Evolutionary conservation across 30 jellyfish, hydroid and myxozoan genomes (phyloP).

Genomic region (Aurelia aurita): DNA sequence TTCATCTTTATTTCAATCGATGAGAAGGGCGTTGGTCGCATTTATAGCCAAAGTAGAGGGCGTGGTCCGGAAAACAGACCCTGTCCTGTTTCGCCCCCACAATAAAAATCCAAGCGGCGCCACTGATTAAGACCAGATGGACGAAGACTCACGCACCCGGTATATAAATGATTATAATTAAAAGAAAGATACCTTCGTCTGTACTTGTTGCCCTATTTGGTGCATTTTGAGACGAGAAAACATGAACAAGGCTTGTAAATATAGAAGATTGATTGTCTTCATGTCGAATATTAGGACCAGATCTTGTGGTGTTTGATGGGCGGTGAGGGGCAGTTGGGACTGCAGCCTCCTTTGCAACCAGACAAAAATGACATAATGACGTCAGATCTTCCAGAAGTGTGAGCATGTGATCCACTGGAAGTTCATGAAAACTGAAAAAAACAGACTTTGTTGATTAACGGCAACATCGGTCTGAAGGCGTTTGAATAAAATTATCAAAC

Average conservation of each 20-base stretch:
- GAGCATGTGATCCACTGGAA: constrained; percentile 87
- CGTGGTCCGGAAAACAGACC: too few relatives aligned
- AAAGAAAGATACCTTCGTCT: constrained; percentile 73
- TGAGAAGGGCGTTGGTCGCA: too few relatives aligned
- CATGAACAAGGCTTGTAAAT: constrained; percentile 88
- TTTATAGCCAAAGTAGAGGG: too few relatives aligned
- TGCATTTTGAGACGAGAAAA: constrained; percentile 78
- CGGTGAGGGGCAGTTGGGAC: too few relatives aligned
- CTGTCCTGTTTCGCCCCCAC: too few relatives aligned
- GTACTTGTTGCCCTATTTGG: constrained; percentile 56
- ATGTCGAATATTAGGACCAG: constrained; percentile 14
- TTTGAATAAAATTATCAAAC: too few relatives aligned
- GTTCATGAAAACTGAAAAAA: constrained; percentile 21
- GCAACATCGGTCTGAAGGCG: too few relatives aligned
- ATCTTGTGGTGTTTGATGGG: constrained; percentile 2
- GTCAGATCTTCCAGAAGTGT: constrained; percentile 74
- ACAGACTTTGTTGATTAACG: neutral
- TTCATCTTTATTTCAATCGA: too few relatives aligned
- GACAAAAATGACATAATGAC: constrained; percentile 79
- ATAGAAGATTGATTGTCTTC: constrained; percentile 72
- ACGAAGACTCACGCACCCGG: too few relatives aligned
- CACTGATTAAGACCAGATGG: too few relatives aligned
- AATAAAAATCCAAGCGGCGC: too few relatives aligned
- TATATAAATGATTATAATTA: too few relatives aligned
- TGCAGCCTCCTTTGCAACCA: constrained; percentile 58